Base-by-base conservation (phyloP, 1,140 invertebrate species). In the Phymastichus coffea region DNA sequence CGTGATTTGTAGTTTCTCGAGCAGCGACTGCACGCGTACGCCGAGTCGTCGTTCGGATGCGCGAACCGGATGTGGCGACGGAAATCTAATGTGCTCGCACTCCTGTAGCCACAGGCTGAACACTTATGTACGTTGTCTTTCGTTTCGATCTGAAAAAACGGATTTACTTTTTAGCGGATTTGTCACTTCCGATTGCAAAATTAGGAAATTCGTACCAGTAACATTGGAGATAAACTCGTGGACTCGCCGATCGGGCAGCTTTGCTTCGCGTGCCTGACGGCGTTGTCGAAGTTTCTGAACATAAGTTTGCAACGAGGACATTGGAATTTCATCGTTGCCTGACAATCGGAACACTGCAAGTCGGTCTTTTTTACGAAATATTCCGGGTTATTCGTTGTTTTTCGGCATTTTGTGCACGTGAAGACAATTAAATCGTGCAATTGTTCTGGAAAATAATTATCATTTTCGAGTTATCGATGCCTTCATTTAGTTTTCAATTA, bases 381-480 rank as follows among this genome's bases (percentile, higher is more conserved):
- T 7, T 54, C 35, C 10, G 51, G 20, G 23, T 48, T 60, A 4
- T 48, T 48, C 2, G 22, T 17, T 4, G 57, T 54, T 14, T 12
- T n/a, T 1, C 33, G 49, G 7, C 49, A 53, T 14, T 53, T 59
- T 12, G 57, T 53, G 14, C 57, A 59, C 2, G 49, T 59, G 14
- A 53, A 53, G 23, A 38, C 33, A 17, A 59, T 59, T 0, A 53
- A 33, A 3, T 53, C 17, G 20, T 30, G 43, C 12, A 52, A 7
- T 2, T 14, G n/a, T n/a, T n/a, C n/a, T n/a, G n/a, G n/a, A n/a
- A n/a, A n/a, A n/a, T n/a, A n/a, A n/a, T n/a, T n/a, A n/a, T n/a
- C n/a, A n/a, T n/a, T n/a, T n/a, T n/a, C n/a, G n/a, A n/a, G n/a
- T n/a, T n/a, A n/a, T n/a, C n/a, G n/a, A n/a, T n/a, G n/a, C n/a